phyloP scores from a whole-genome alignment of 35 echinoderm and acorn worm genomes.

The Anneissia japonica region DNA sequence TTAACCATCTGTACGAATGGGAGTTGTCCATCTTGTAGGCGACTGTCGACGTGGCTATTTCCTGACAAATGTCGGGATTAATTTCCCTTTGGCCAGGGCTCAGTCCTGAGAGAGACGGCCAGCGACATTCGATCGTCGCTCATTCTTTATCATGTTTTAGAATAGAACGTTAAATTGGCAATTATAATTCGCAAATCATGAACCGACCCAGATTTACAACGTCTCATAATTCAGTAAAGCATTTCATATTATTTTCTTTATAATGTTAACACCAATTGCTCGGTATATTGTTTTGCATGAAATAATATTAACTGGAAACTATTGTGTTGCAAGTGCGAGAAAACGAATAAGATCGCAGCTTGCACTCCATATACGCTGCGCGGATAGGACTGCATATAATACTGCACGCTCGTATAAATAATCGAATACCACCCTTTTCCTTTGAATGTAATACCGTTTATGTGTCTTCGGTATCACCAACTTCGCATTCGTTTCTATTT shows the following conservation, averaged over 20 bases:
- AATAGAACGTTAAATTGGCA: background rate
- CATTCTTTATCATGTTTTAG: background rate
- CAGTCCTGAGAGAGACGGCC: background rate
- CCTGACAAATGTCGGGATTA: background rate
- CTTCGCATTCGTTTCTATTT: background rate
- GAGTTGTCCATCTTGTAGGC: background rate
- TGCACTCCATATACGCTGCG: too few relatives aligned
- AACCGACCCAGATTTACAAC: background rate
- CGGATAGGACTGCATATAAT: background rate
- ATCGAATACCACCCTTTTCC: background rate
- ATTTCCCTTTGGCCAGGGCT: slow-evolving; percentile 1
- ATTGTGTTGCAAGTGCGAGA: background rate
- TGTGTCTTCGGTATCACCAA: background rate
- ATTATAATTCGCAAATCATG: background rate
- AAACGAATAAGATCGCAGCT: background rate
- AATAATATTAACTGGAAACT: background rate
- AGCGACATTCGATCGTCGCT: background rate
- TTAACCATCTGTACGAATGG: background rate
- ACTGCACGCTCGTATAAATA: background rate
- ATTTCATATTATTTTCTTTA: background rate
- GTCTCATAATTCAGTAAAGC: background rate
- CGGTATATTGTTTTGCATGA: background rate
- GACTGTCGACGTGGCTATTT: background rate
- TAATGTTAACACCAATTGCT: background rate
- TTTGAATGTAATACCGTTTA: background rate